Percentiles rank a stretch among this genome's conserved stretches.
Conservation (phyloP, 2,888 invertebrate species). For the Ariolimax columbianus region DNA sequence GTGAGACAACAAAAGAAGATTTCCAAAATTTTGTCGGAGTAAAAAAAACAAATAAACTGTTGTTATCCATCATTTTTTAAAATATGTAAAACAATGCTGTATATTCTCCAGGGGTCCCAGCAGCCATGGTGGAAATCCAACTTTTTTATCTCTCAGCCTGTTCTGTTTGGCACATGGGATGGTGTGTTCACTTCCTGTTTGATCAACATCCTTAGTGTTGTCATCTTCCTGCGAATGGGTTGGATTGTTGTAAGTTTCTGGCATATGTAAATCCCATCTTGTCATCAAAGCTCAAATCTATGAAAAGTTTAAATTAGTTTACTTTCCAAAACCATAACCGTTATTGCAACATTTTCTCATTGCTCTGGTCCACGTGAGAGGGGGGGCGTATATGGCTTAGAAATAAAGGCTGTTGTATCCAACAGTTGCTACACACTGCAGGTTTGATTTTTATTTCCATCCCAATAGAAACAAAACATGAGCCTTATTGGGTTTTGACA, state of each 20-base stretch:
- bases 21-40: too few relatives aligned
- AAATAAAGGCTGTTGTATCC: too few relatives aligned
- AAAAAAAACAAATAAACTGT: too few relatives aligned
- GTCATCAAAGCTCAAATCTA: background rate
- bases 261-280: background rate
- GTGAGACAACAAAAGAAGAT: background rate
- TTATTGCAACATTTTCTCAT: too few relatives aligned
- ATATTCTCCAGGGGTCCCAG: constrained; percentile 65
- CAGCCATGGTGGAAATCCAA: constrained; percentile 97
- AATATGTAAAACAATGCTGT: background rate
- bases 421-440: too few relatives aligned
- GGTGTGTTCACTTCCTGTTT: constrained; percentile 98
- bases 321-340: too few relatives aligned
- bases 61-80: background rate
- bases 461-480: too few relatives aligned
- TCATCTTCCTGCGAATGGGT: constrained; percentile 96
- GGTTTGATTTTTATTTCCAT: too few relatives aligned
- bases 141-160: constrained; percentile 96
- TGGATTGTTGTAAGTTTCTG: constrained; percentile 90
- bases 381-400: too few relatives aligned
- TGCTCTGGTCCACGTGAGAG: too few relatives aligned
- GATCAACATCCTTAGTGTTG: constrained; percentile 98
- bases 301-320: too few relatives aligned
- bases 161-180: constrained; percentile 98
- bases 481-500: too few relatives aligned